Evolutionary conservation across 2,888 invertebrate species (phyloP).

Genomic region (Aproaerema taeniolella): DNA sequence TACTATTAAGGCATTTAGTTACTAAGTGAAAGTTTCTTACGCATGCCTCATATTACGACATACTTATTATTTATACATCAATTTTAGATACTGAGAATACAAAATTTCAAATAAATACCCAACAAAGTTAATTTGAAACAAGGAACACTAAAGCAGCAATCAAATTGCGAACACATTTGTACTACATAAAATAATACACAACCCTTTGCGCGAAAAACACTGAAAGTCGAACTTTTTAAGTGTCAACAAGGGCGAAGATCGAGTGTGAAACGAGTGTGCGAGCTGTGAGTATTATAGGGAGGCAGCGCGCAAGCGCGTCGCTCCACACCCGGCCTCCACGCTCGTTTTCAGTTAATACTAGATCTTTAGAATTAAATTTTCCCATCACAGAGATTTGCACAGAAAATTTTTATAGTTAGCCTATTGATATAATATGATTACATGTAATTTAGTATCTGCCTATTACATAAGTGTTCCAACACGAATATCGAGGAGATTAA

Average conservation of each 20-base stretch:
- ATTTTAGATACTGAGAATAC: slow-evolving; percentile 50
- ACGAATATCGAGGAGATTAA: slow-evolving; percentile 59
- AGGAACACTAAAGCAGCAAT: slow-evolving; percentile 77
- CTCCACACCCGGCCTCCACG: slow-evolving; percentile 45
- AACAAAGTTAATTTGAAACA: slow-evolving; percentile 62
- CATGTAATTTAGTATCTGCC: slow-evolving; percentile 63
- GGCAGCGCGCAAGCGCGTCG: slow-evolving; percentile 15
- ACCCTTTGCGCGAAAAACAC: slow-evolving; percentile 77
- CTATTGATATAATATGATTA: slow-evolving; percentile 72
- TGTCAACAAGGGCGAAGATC: too few relatives aligned
- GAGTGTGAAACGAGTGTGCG: slow-evolving; percentile 38
- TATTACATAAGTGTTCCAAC: slow-evolving; percentile 63
- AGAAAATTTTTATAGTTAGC: slow-evolving; percentile 62
- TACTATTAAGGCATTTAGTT: slow-evolving; percentile 66
- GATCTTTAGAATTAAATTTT: slow-evolving; percentile 69
- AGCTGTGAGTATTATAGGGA: neutral
- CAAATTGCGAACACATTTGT: slow-evolving; percentile 78
- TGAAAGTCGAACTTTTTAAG: slow-evolving; percentile 73
- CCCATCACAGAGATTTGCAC: slow-evolving; percentile 74
- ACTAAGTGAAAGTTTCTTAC: slow-evolving; percentile 45
- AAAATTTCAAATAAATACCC: slow-evolving; percentile 67
- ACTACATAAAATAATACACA: slow-evolving; percentile 78
- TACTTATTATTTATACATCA: slow-evolving; percentile 42
- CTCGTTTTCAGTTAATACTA: slow-evolving; percentile 69
- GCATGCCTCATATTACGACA: slow-evolving; percentile 54